Evolutionary conservation across 2,888 invertebrate genomes (phyloP).

Genomic region (Orchesellides sinensis): DNA sequence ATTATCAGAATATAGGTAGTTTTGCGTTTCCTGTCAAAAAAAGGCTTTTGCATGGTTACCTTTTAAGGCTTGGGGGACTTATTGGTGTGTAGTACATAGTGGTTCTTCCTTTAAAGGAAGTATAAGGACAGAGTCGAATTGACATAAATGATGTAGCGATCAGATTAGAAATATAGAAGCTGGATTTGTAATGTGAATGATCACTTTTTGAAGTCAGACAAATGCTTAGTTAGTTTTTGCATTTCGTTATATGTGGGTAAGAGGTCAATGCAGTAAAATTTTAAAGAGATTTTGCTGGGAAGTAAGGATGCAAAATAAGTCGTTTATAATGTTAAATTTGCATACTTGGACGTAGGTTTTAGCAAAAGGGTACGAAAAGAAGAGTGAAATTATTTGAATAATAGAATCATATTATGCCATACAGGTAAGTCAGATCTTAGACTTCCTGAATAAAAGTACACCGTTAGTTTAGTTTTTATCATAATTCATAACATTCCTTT

Average conservation of each 20-base stretch:
- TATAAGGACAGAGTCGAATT: background rate
- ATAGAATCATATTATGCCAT: too few relatives aligned
- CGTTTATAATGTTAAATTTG: background rate
- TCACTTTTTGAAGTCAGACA: background rate
- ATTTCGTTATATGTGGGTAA: background rate
- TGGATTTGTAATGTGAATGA: background rate
- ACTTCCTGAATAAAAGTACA: background rate
- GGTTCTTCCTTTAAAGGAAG: background rate
- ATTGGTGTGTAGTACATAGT: conserved; percentile 35
- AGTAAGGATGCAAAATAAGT: too few relatives aligned
- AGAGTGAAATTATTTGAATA: too few relatives aligned
- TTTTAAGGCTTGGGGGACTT: conserved; percentile 30
- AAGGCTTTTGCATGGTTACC: conserved; percentile 52
- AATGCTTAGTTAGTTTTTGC: background rate
- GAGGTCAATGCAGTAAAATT: background rate
- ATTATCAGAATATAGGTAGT: conserved; percentile 17
- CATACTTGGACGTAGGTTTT: background rate
- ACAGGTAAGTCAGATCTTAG: background rate
- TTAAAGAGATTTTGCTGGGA: too few relatives aligned
- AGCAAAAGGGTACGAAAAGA: too few relatives aligned
- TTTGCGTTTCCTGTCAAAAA: conserved; percentile 25
- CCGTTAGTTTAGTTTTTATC: background rate
- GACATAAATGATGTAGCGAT: background rate
- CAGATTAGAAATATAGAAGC: background rate
- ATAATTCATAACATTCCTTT: conserved; percentile 38